phyloP scores from a whole-genome alignment of 2,888 invertebrate genomes.

The Endomychus coccineus region DNA sequence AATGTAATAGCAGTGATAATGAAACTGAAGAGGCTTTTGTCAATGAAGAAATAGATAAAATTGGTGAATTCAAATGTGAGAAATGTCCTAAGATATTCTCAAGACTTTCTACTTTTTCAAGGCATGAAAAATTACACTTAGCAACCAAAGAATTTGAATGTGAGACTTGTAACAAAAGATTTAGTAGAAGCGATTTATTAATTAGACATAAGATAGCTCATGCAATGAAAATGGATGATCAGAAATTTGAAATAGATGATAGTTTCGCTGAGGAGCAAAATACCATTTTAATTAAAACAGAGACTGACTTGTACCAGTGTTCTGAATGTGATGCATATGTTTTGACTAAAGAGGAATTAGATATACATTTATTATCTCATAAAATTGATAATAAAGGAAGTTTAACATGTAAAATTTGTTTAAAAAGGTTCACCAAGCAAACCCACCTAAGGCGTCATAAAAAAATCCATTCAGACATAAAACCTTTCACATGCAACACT shows the following conservation, averaged over 20 bases:
- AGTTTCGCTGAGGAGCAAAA: slow-evolving; percentile 8
- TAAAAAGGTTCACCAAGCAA: slow-evolving; percentile 47
- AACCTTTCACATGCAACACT: slow-evolving; percentile 48
- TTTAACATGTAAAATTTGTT: slow-evolving; percentile 48
- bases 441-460: slow-evolving; percentile 47
- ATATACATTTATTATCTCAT: slow-evolving; percentile 12
- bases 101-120: slow-evolving; percentile 35
- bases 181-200: slow-evolving; percentile 34
- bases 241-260: slow-evolving; percentile 24
- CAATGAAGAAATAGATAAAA: slow-evolving; percentile 13
- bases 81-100: slow-evolving; percentile 47
- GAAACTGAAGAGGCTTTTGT: slow-evolving; percentile 19
- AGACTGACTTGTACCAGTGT: slow-evolving; percentile 1
- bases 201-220: slow-evolving; percentile 37
- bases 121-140: slow-evolving; percentile 40
- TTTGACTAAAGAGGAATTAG: slow-evolving; percentile 12
- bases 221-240: slow-evolving; percentile 32
- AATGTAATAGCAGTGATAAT: slow-evolving; percentile 17
- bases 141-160: slow-evolving; percentile 32
- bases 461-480: slow-evolving; percentile 49
- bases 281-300: slow-evolving; percentile 16
- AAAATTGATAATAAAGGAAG: slow-evolving; percentile 15
- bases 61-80: slow-evolving; percentile 34
- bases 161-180: slow-evolving; percentile 34
- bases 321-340: slow-evolving; percentile 23